Conservation (phyloP, 2,113 vertebrate genomes). For the Cinclus mexicanus region DNA sequence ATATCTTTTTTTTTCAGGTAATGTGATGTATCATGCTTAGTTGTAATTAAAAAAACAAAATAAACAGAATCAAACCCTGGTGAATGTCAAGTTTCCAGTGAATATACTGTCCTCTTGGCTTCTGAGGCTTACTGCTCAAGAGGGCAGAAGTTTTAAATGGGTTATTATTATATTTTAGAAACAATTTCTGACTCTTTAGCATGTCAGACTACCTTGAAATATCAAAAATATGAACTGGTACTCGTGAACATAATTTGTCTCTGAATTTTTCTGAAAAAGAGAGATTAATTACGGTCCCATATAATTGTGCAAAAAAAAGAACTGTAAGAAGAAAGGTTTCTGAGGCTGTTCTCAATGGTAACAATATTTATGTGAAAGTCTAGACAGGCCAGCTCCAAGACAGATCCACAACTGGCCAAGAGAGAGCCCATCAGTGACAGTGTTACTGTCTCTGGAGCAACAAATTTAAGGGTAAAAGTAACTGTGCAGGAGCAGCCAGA, state of each 20-base stretch:
- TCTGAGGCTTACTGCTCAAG: not conserved
- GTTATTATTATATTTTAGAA: not conserved
- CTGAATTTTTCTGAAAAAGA: not conserved
- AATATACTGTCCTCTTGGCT: not conserved
- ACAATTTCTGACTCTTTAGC: not conserved
- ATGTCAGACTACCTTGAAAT: not conserved
- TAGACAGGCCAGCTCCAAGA: not conserved
- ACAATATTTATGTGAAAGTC: not conserved
- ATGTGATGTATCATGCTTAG: not conserved
- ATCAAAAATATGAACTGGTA: not conserved
- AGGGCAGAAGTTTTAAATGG: not conserved
- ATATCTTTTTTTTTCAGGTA: not conserved
- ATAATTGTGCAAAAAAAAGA: not conserved
- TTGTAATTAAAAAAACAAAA: not conserved
- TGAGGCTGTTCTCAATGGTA: not conserved
- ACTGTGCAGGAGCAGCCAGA: not conserved
- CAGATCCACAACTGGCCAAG: not conserved
- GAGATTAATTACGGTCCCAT: not conserved
- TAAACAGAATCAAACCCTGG: not conserved
- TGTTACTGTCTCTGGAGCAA: too few relatives aligned
- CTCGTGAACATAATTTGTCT: not conserved
- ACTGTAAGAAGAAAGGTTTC: not conserved
- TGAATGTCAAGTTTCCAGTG: not conserved
- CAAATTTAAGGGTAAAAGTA: not conserved
- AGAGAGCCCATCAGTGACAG: rapidly evolving